Evolutionary conservation across 2,113 vertebrate genomes (phyloP).

Genomic region (Murina feae): DNA sequence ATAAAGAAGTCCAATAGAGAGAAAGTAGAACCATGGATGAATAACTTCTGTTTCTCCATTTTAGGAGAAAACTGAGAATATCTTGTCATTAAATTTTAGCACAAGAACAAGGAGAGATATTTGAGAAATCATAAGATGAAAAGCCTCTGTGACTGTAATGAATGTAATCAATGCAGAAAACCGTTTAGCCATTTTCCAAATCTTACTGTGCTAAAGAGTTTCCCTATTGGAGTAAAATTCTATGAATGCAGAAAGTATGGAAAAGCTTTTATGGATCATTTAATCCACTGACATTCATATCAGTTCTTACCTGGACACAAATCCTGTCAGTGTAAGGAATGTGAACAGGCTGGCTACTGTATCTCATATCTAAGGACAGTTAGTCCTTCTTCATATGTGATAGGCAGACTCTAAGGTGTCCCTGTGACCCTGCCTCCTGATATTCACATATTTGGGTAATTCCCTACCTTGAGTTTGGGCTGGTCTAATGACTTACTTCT

Average conservation of each 20-base stretch:
- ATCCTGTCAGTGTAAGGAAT: neutral
- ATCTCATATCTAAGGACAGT: neutral
- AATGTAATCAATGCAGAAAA: neutral
- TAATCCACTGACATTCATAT: neutral
- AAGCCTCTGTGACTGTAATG: neutral
- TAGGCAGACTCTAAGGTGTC: neutral
- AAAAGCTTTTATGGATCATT: neutral
- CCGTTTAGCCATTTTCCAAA: neutral
- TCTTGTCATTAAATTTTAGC: neutral
- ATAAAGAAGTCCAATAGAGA: neutral
- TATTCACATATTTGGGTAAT: neutral
- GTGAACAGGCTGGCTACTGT: neutral
- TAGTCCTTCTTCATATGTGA: neutral
- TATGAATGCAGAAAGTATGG: neutral
- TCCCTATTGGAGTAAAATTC: neutral
- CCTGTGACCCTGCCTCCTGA: neutral
- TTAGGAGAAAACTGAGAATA: constrained; percentile 40
- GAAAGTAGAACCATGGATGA: constrained; percentile 8
- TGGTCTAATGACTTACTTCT: neutral
- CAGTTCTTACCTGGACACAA: neutral
- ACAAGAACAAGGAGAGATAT: neutral
- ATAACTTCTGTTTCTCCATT: neutral
- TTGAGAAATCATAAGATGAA: neutral
- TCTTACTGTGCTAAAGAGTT: neutral
- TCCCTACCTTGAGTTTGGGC: neutral